Evolutionary conservation across 2,888 invertebrate genomes (phyloP).

Genomic region (Mechanitis messenoides): DNA sequence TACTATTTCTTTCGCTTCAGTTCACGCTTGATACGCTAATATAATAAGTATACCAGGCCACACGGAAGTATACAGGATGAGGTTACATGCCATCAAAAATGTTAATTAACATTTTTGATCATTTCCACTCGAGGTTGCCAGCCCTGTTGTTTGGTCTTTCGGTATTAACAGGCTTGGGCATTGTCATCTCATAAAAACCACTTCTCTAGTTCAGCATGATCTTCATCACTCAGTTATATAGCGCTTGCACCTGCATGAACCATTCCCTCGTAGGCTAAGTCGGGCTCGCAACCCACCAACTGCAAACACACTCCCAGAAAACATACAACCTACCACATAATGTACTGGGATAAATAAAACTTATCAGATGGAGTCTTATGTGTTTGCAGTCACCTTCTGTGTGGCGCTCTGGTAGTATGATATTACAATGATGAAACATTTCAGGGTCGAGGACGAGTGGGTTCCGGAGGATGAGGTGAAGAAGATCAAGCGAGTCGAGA

Average conservation of each 20-base stretch:
- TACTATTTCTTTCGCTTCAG: not conserved
- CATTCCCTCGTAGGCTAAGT: conserved; percentile 6
- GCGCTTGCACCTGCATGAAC: conserved; percentile 3
- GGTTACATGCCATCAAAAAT: conserved; percentile 33
- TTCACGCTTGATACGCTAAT: conserved; percentile 16
- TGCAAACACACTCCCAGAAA: conserved; percentile 58
- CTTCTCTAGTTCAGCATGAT: conserved; percentile 8
- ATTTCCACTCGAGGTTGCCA: conserved; percentile 42
- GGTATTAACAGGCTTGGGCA: conserved; percentile 2
- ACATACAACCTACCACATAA: conserved; percentile 11
- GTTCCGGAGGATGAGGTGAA: conserved; percentile 83
- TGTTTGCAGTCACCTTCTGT: conserved; percentile 67
- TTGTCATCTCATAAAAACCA: not conserved
- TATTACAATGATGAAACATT: conserved; percentile 36
- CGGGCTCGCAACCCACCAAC: conserved; percentile 59
- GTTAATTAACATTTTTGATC: no score
- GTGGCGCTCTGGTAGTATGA: conserved; percentile 42
- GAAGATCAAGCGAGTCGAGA: conserved; percentile 78
- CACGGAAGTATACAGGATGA: conserved; percentile 40
- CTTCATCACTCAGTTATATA: not conserved
- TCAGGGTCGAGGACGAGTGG: conserved; percentile 92
- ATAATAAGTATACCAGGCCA: conserved; percentile 43
- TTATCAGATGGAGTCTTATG: conserved; percentile 23
- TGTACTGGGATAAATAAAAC: conserved; percentile 5
- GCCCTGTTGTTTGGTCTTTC: conserved; percentile 35